Evolutionary conservation across 2,113 vertebrate genomes (phyloP).

Genomic region (Sinocyclocheilus anshuiensis): DNA sequence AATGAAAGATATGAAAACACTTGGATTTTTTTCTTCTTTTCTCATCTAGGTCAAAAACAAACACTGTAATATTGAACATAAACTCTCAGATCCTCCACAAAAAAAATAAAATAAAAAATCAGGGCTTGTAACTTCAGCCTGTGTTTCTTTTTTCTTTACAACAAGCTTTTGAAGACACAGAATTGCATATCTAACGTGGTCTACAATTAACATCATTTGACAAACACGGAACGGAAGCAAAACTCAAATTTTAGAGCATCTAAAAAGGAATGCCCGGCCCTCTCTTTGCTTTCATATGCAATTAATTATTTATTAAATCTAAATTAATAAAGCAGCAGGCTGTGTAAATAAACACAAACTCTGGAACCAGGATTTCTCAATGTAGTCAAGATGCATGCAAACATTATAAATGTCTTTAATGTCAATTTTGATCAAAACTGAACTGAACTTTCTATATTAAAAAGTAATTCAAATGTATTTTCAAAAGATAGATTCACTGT

Average conservation of each 20-base stretch:
- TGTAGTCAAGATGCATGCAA: not conserved
- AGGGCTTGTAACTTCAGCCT: not conserved
- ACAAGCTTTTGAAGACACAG: not conserved
- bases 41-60: not conserved
- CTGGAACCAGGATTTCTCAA: not conserved
- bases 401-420: no score
- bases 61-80: not conserved
- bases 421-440: no score
- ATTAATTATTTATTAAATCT: not conserved
- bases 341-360: not conserved
- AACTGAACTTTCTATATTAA: no score
- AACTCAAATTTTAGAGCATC: not conserved
- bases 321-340: not conserved
- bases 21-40: constrained; percentile 1
- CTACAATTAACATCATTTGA: not conserved
- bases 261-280: not conserved
- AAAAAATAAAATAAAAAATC: no score
- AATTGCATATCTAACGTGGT: not conserved
- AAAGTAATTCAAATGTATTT: no score
- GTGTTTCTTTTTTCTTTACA: not conserved
- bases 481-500: no score
- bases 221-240: not conserved
- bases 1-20: not conserved
- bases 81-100: not conserved
- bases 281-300: not conserved